Evolutionary conservation across 2,797 vertebrate species (phyloP), one percentile per base, ranked within the genome.

Genomic region (Gymnoscopelus braueri): DNA sequence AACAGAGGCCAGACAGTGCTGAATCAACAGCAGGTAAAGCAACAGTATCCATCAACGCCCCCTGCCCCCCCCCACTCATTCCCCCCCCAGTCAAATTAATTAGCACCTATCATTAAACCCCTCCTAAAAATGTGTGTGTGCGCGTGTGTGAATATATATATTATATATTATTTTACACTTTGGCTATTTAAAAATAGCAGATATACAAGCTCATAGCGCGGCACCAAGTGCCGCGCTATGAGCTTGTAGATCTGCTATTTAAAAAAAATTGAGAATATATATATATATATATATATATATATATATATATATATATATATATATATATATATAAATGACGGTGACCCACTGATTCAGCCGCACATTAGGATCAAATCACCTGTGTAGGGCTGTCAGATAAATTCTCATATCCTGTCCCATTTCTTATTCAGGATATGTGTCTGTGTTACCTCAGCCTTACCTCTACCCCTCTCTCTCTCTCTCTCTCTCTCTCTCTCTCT

Each of bases 381-480:
- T 81, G 82, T 89, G 87, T 90, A 89, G 87, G 88, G 87, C 90
- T 91, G 90, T 89, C 89, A 89, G 83, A 92, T 90, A 84, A 85
- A 90, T 92, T 89, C 83, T 89, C 81, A 90, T 89, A 85, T 88
- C 86, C 84, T 87, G 84, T 86, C 86, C 86, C 83, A 88, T 92
- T 92, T 91, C 85, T 91, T 91, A 89, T 89, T 88, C 87, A 85
- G 84, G 76, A 80, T 90, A 89, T 91, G 88, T 87, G 86, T 90
- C 87, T 86, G 84, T 84, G 84, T 89, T 82, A 86, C 77, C 67
- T 62, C 78, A 86, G 89, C 79, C 82, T 84, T 86, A 84, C 81
- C 82, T 86, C 39, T 44, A 82, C 79, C 86, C 67, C 81, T 73
- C 8, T 39, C 32, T 32, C 32, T 32, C 32, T 32, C 32, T 32